Base-by-base conservation (phyloP, 1,140 invertebrate genomes). In the Globodera rostochiensis region DNA sequence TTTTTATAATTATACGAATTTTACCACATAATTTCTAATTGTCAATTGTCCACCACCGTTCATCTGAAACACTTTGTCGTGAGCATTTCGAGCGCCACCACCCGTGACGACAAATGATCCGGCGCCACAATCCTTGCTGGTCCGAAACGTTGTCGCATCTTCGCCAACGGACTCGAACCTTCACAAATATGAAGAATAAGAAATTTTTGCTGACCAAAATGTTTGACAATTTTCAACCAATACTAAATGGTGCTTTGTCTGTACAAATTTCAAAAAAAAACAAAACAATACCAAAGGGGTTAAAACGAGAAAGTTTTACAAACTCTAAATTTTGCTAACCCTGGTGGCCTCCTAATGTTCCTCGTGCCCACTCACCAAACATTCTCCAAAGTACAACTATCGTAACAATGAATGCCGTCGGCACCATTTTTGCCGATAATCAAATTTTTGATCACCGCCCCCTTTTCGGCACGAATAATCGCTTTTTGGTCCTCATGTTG, bases 31-130 rank as follows among this genome's bases (percentile, higher is more conserved):
- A 21, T 79, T 80, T 36, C 19, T 80, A 75, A 80, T 81, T 36
- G n/a, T 79, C 50, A 80, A 8, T 13, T n/a, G n/a, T 5, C 79
- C 79, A 19, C 25, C 70, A 15, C 79, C 79, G 57, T 80, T 78
- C 67, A 77, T 3, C n/a, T 80, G 79, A 75, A 80, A 80, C 79
- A 80, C 79, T 53, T 80, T 80, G 74, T 80, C 79, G 13, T 25
- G 3, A 19, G 79, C 79, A 9, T 81, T 36, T 47, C 80, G 67
- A 19, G 77, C 79, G 74, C 79, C 79, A 6, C 79, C 79, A 21
- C 73, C 74, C 4, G 11, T 46, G 21, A 80, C 73, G 11, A 21
- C 13, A 50, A 79, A 79, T 15, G 21, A 9, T 7, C 50, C 50
- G 7, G 50, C 79, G 15, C 79, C n/a, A n/a, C 45, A n/a, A 36